Base-by-base conservation (phyloP, 2,888 invertebrate species). In the Aricia artaxerxes region DNA sequence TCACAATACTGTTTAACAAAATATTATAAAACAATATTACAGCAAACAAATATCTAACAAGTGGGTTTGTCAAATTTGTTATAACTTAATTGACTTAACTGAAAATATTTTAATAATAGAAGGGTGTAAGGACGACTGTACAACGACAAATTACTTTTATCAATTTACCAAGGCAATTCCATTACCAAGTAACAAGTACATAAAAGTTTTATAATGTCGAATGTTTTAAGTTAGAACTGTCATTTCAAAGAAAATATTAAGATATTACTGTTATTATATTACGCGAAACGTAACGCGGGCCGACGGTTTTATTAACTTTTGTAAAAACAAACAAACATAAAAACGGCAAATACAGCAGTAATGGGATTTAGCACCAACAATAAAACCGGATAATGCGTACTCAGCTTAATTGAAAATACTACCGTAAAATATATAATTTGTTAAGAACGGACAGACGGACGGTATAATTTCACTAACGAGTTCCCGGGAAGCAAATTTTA, bases 281-380 rank as follows among this genome's bases (percentile, higher is more conserved):
- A 61, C 4, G 35, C 7, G 16, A 69, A 13, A 35, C 31, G 64
- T 69, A 69, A 69, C 35, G 35, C 4, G 69, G 4, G 35, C 69
- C 35, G 69, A 35, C 35, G 35, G 35, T 35, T 69, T 69, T 69
- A 69, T 69, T 69, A 24, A 38, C 38, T 35, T 69, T 4, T 35
- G 35, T 38, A 35, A 38, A 69, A 69, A 69, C 69, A 69, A 69
- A 69, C 69, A 69, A 35, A 69, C 35, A 64, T 69, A 69, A 69
- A 13, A 69, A 35, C 35, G 13, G 35, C 69, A 35, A 69, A 69
- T 35, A 69, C 35, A 13, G 35, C 31, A 69, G 69, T 44, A 77
- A 79, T 73, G 72, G 40, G 13, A 31, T 57, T 72, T 24, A 57
- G 9, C 38, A 40, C 40, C 24, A 60, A 73, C 61, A 72, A 73